Percentiles rank a stretch among this genome's conserved stretches.
Conservation (phyloP, 2,888 invertebrate species). For the Epinotia nisella region DNA sequence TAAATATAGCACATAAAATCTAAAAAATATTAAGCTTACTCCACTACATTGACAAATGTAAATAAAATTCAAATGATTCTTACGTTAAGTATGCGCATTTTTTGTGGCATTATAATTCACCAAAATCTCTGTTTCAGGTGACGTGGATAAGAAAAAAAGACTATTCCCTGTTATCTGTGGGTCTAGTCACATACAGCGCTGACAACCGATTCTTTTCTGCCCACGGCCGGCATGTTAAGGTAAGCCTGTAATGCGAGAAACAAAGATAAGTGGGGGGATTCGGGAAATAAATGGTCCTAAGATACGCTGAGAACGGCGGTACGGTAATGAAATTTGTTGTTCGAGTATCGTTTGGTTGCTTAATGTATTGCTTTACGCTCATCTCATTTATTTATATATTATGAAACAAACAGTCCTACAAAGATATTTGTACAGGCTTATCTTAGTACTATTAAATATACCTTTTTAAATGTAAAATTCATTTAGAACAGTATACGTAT, state of each 20-base stretch:
- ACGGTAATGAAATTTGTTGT: constrained; percentile 21
- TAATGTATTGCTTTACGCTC: constrained; percentile 8
- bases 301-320: constrained; percentile 3
- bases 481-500: not conserved
- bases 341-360: not conserved
- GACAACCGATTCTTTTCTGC: constrained; percentile 87
- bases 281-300: constrained; percentile 29
- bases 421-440: too few species aligned
- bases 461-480: not conserved
- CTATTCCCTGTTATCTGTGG: constrained; percentile 87
- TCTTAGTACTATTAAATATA: too few species aligned
- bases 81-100: too few species aligned
- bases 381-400: too few species aligned
- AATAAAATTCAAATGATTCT: too few species aligned
- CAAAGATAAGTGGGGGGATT: constrained; percentile 37
- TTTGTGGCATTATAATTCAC: not conserved
- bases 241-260: constrained; percentile 54
- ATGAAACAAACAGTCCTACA: too few species aligned
- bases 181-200: constrained; percentile 86
- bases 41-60: too few species aligned
- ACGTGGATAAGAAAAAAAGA: constrained; percentile 89
- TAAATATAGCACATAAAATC: too few species aligned
- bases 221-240: constrained; percentile 85
- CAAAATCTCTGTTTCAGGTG: constrained; percentile 78
- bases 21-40: too few species aligned